phyloP scores from a whole-genome alignment of 2,797 vertebrate species.

The Anabacerthia variegaticeps region DNA sequence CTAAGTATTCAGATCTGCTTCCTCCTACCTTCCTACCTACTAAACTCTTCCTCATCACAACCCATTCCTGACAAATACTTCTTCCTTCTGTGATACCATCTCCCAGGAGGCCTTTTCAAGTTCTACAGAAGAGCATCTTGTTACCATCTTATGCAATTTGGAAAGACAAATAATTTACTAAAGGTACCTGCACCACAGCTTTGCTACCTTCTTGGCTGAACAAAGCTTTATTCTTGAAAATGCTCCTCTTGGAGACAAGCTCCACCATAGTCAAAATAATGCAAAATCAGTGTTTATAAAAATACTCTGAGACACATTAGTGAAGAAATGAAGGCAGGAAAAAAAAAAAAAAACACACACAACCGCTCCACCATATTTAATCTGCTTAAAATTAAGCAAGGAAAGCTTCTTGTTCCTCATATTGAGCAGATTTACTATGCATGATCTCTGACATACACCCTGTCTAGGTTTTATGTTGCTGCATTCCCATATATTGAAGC shows the following conservation, averaged over 20 bases:
- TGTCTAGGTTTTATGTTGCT: not conserved
- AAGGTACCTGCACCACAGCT: not conserved
- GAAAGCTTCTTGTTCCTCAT: not conserved
- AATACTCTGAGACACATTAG: not conserved
- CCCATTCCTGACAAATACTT: not conserved
- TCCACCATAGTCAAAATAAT: not conserved
- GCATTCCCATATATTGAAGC: not conserved
- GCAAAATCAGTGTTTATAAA: not conserved
- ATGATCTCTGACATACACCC: not conserved
- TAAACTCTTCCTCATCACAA: not conserved
- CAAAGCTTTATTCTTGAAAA: not conserved
- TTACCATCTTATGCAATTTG: not conserved
- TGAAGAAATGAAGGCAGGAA: not conserved
- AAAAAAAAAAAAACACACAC: not conserved
- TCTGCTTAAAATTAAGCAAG: not conserved
- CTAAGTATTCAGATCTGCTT: not conserved
- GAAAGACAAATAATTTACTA: not conserved
- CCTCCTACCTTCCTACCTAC: not conserved
- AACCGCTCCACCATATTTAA: not conserved
- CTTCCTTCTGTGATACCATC: not conserved
- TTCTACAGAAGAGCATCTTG: not conserved
- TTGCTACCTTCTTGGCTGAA: not conserved
- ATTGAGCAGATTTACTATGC: not conserved
- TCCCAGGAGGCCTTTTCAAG: not conserved
- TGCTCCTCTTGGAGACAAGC: not conserved